Evolutionary conservation across 1,140 invertebrate species (phyloP).

Genomic region (Drosophila punjabiensis): DNA sequence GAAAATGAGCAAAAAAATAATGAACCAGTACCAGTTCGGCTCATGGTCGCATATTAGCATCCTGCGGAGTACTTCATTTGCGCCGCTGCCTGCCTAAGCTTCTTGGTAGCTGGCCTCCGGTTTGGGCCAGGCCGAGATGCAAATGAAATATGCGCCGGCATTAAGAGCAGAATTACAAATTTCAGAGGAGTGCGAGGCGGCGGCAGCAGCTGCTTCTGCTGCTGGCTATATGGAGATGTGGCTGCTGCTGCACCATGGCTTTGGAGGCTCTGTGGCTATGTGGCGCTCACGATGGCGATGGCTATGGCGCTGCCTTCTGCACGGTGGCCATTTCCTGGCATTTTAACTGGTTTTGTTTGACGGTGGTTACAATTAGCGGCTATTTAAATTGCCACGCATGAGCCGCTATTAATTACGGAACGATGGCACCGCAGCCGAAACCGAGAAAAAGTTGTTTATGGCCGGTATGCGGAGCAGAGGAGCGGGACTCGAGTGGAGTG

Average conservation of each 20-base stretch:
- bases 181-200: conserved; percentile 49
- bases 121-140: conserved; percentile 27
- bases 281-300: conserved; percentile 14
- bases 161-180: conserved; percentile 75
- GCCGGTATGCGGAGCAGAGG: conserved; percentile 40
- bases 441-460: conserved; percentile 67
- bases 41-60: conserved; percentile 49
- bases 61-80: conserved; percentile 47
- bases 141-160: conserved; percentile 71
- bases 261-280: neutral
- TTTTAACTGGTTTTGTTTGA: conserved; percentile 66
- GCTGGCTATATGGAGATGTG: conserved; percentile 29
- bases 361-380: conserved; percentile 76
- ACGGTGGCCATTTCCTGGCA: conserved; percentile 63
- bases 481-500: neutral
- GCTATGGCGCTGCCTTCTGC: conserved; percentile 45
- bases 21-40: conserved; percentile 37
- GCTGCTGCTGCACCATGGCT: conserved; percentile 3
- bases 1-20: conserved; percentile 40
- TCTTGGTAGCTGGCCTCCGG: conserved; percentile 32
- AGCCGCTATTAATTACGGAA: conserved; percentile 77
- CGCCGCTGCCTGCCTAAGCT: conserved; percentile 36
- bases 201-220: conserved; percentile 23
- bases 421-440: conserved; percentile 65
- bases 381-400: conserved; percentile 78